Percentiles rank a stretch among this genome's conserved stretches.
phyloP scores from a whole-genome alignment of 2,797 vertebrate species.

The Lagorchestes hirsutus region DNA sequence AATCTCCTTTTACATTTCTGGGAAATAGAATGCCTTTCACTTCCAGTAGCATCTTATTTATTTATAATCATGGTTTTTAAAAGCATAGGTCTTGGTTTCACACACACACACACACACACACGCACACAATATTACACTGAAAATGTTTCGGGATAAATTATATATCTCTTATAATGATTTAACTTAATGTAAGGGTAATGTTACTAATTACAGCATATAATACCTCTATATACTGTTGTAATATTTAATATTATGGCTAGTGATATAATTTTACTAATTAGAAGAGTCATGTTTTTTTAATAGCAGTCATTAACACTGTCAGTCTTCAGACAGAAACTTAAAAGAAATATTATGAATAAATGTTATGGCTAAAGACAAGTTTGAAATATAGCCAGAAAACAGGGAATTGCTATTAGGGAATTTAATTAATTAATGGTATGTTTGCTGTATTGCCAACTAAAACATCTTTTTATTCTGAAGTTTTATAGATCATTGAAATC shows the following conservation, averaged over 20 bases:
- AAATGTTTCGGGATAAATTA: background rate
- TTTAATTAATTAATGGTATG: constrained; percentile 6
- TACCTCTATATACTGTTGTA: constrained; percentile 24
- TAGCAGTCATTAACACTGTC: constrained; percentile 12
- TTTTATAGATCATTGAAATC: constrained; percentile 34
- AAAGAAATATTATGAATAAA: constrained; percentile 1
- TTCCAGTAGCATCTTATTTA: background rate
- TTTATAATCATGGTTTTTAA: constrained; percentile 15
- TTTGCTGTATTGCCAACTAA: constrained; percentile 48
- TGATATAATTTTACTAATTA: constrained; percentile 20
- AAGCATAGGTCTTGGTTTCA: background rate
- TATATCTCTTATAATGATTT: background rate
- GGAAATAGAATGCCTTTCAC: constrained; percentile 18
- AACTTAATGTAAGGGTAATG: background rate
- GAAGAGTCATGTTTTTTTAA: constrained; percentile 30
- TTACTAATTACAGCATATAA: background rate
- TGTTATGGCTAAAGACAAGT: constrained; percentile 5
- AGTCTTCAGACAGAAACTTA: background rate
- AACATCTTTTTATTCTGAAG: constrained; percentile 3
- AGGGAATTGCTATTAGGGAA: background rate
- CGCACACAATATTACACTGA: background rate
- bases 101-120: background rate
- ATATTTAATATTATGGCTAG: constrained; percentile 3
- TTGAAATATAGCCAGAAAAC: constrained; percentile 8
- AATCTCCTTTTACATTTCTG: background rate